Conservation (phyloP, 1,140 invertebrate genomes). For the Aphaenogaster floridana region DNA sequence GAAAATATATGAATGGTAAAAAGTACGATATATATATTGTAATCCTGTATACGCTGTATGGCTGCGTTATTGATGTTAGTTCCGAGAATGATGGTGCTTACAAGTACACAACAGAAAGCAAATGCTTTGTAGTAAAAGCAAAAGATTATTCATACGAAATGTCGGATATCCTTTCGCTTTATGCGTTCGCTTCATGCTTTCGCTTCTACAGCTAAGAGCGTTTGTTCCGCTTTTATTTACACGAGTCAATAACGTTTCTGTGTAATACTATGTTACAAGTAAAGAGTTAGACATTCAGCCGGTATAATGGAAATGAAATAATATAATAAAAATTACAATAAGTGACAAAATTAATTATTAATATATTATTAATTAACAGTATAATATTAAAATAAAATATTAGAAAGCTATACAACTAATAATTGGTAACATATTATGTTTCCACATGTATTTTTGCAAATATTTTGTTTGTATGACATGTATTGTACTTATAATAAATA, state of each 20-base stretch:
- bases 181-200: constrained; percentile 26
- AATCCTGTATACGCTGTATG: neutral
- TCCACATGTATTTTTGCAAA: neutral
- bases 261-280: neutral
- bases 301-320: neutral
- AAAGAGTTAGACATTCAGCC: constrained; percentile 11
- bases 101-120: constrained; percentile 27
- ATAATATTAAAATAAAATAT: constrained; percentile 20
- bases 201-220: neutral
- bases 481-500: neutral
- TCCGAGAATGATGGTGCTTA: constrained; percentile 13
- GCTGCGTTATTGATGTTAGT: constrained; percentile 26
- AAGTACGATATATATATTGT: constrained; percentile 10
- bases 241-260: constrained; percentile 30
- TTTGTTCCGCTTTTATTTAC: constrained; percentile 40
- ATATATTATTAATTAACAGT: neutral
- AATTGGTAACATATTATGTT: neutral
- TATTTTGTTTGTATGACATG: neutral
- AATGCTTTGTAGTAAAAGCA: constrained; percentile 35
- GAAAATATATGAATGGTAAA: neutral
- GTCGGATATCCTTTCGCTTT: constrained; percentile 42
- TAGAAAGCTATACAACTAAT: neutral
- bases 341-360: constrained; percentile 3
- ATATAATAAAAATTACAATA: neutral
- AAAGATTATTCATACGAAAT: constrained; percentile 49